These are phyloP conservation scores for Beris chalybata DNA, from an alignment of 2,888 invertebrate genomes.

Conservation along the genomic window DNA sequence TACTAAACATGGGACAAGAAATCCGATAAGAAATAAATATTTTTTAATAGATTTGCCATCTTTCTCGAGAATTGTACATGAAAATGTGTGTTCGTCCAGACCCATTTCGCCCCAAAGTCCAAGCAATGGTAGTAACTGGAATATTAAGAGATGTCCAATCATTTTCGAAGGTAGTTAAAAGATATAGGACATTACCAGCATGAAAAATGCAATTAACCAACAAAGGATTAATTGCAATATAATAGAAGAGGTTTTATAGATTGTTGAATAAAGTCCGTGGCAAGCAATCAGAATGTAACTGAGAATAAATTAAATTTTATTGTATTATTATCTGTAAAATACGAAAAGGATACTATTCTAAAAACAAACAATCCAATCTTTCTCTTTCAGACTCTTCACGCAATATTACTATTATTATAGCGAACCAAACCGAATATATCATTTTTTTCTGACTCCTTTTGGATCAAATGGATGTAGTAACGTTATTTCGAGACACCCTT, in stretches of 20 bases:
- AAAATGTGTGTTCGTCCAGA: conserved; percentile 76
- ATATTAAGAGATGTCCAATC: neutral
- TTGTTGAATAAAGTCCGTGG: conserved; percentile 74
- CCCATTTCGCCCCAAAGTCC: conserved; percentile 86
- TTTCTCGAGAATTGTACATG: conserved; percentile 83
- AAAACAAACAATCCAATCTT: no score
- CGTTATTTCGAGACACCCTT: no score
- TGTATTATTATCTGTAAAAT: no score
- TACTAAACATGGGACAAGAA: conserved; percentile 80
- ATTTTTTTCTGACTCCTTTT: no score
- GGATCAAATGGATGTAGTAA: no score
- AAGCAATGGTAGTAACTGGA: conserved; percentile 74
- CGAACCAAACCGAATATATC: no score
- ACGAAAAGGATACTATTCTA: no score
- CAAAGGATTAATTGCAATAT: conserved; percentile 75
- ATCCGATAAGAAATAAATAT: conserved; percentile 78
- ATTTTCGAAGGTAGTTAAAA: neutral
- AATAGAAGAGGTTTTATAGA: conserved; percentile 75
- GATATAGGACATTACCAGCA: conserved; percentile 61
- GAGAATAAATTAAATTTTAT: conserved; percentile 48
- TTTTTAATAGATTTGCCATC: conserved; percentile 81
- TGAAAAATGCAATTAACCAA: conserved; percentile 76
- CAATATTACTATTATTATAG: no score
- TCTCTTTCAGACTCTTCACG: no score
- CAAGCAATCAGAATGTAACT: conserved; percentile 84